These are phyloP conservation scores for Nymphalis io DNA, from an alignment of 1,140 invertebrate species.

Conservation along the genomic window DNA sequence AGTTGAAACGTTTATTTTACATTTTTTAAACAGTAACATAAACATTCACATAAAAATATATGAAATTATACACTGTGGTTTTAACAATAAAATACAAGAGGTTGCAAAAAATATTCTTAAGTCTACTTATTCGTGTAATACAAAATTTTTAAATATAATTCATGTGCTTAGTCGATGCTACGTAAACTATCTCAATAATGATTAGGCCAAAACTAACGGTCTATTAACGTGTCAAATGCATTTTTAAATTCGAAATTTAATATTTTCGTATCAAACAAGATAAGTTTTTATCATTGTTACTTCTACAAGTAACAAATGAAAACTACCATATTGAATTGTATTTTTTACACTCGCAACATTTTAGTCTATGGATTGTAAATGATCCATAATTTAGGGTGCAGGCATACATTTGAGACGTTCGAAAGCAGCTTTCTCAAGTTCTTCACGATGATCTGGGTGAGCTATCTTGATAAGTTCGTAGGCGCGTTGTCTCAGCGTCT, in stretches of 20 bases:
- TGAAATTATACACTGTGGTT: conserved; percentile 3
- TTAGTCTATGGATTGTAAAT: conserved; percentile 3
- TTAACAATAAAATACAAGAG: conserved; percentile 10
- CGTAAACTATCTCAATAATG: background rate
- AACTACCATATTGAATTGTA: conserved; percentile 16
- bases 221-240: conserved; percentile 19
- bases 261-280: conserved; percentile 3
- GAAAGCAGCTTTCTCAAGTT: conserved; percentile 93
- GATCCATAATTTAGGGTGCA: conserved; percentile 75
- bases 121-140: background rate
- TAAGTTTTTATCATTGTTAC: conserved; percentile 15
- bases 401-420: conserved; percentile 95
- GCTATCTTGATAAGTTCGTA: conserved; percentile 94
- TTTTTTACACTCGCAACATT: conserved; percentile 5
- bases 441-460: conserved; percentile 93
- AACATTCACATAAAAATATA: conserved; percentile 12
- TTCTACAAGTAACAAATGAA: conserved; percentile 17
- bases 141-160: conserved; percentile 8
- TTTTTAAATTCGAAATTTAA: conserved; percentile 25
- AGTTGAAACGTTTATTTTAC: conserved; percentile 4
- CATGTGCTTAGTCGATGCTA: background rate
- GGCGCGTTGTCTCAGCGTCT: conserved; percentile 92
- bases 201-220: conserved; percentile 6
- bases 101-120: conserved; percentile 6
- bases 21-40: conserved; percentile 14